These are phyloP conservation scores for Micoletzkya japonica DNA, from an alignment of 2,888 invertebrate species.

Conservation along the genomic window DNA sequence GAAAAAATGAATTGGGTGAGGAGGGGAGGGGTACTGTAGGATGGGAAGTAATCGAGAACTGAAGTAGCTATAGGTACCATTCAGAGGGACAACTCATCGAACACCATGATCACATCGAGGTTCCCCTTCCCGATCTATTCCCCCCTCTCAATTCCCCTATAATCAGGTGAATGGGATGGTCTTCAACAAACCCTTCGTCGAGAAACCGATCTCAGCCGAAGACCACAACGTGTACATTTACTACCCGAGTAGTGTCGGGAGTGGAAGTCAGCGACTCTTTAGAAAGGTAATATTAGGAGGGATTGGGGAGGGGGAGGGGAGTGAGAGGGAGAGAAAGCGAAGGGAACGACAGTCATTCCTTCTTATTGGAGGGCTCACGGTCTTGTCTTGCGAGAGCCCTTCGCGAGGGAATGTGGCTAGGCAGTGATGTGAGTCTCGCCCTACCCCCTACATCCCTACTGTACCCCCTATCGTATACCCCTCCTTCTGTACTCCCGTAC, in stretches of 20 bases:
- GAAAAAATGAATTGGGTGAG: conserved; percentile 44
- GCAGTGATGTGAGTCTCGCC: conserved; percentile 20
- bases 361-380: conserved; percentile 23
- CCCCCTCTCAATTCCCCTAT: background rate
- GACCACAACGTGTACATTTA: conserved; percentile 99
- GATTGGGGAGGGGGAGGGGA: background rate
- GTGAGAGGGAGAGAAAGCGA: background rate
- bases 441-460: background rate
- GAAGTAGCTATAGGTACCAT: background rate
- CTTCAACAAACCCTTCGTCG: conserved; percentile 68
- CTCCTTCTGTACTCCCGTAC: background rate
- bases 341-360: background rate
- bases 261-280: conserved; percentile 94
- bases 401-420: conserved; percentile 15
- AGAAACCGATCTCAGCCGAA: conserved; percentile 98
- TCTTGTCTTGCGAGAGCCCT: conserved; percentile 5
- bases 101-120: conserved; percentile 59
- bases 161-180: conserved; percentile 55
- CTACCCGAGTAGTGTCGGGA: conserved; percentile 94
- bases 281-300: conserved; percentile 75
- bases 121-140: background rate
- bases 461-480: background rate
- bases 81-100: conserved; percentile 48
- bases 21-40: background rate
- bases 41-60: background rate